Conservation (phyloP, 2,888 invertebrate genomes). For the Psylliodes chrysocephalus region DNA sequence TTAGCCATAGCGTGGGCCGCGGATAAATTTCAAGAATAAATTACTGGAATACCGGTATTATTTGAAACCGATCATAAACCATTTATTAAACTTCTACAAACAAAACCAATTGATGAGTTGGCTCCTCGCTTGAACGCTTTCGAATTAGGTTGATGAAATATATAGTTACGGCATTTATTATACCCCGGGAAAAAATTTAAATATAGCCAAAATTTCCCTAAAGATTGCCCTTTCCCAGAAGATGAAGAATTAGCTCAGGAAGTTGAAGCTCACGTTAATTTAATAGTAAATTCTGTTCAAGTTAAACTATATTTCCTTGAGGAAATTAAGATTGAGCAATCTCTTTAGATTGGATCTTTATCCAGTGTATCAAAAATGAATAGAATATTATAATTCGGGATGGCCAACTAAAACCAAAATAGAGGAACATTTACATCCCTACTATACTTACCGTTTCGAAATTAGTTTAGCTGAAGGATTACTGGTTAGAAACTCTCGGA, state of each 20-base stretch:
- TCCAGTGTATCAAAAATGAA: no score
- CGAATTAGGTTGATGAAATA: slow-evolving; percentile 27
- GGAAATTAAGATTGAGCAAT: no score
- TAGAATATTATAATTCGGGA: no score
- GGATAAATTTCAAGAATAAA: slow-evolving; percentile 50
- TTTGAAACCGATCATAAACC: slow-evolving; percentile 36
- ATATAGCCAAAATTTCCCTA: slow-evolving; percentile 38
- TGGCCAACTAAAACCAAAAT: slow-evolving; percentile 19
- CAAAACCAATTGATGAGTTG: slow-evolving; percentile 52
- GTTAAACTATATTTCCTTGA: no score
- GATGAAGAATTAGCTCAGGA: slow-evolving; percentile 22
- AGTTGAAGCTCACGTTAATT: slow-evolving; percentile 27
- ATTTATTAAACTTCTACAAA: no score
- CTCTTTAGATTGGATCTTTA: no score
- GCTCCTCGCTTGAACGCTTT: no score
- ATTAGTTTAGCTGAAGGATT: slow-evolving; percentile 25
- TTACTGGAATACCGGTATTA: slow-evolving; percentile 43
- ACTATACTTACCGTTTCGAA: slow-evolving; percentile 26
- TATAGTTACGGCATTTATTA: slow-evolving; percentile 26
- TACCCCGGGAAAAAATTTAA: slow-evolving; percentile 27
- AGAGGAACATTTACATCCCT: slow-evolving; percentile 7
- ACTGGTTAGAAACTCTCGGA: slow-evolving; percentile 15
- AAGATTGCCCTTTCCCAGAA: background rate
- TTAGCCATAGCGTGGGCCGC: slow-evolving; percentile 14
- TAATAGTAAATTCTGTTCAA: no score